These are phyloP conservation scores for Chrysolina haemoptera DNA, from an alignment of 2,888 invertebrate genomes.

Conservation along the genomic window DNA sequence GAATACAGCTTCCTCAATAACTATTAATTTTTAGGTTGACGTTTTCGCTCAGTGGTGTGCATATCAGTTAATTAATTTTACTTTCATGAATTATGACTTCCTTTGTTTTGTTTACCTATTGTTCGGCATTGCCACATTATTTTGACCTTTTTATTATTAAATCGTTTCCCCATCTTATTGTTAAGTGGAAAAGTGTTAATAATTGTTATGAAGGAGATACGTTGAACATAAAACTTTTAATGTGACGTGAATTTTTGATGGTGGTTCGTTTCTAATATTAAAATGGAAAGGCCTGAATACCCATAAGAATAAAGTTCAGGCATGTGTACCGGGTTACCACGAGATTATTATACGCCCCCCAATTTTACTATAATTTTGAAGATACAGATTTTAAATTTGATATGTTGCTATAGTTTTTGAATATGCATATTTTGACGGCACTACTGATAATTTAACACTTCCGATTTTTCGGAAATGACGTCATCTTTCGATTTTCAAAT, in stretches of 20 bases:
- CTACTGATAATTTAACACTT: too few relatives aligned
- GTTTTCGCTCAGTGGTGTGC: constrained; percentile 4
- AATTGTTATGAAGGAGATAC: not conserved
- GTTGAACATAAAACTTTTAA: not conserved
- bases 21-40: not conserved
- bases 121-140: constrained; percentile 11
- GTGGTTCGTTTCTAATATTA: not conserved
- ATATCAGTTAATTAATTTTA: not conserved
- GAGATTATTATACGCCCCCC: too few relatives aligned
- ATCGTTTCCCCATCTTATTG: not conserved
- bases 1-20: constrained; percentile 10
- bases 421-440: too few relatives aligned
- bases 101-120: constrained; percentile 17
- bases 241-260: not conserved
- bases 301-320: too few relatives aligned
- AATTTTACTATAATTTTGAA: too few relatives aligned
- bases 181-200: not conserved
- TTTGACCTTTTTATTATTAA: not conserved
- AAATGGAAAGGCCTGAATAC: too few relatives aligned
- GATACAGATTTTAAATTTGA: too few relatives aligned
- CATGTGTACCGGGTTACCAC: too few relatives aligned
- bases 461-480: too few relatives aligned
- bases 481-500: too few relatives aligned
- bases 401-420: too few relatives aligned
- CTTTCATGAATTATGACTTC: constrained; percentile 17